Conservation (phyloP, 2,888 invertebrate genomes). For the Drosophila fulvimacula region DNA sequence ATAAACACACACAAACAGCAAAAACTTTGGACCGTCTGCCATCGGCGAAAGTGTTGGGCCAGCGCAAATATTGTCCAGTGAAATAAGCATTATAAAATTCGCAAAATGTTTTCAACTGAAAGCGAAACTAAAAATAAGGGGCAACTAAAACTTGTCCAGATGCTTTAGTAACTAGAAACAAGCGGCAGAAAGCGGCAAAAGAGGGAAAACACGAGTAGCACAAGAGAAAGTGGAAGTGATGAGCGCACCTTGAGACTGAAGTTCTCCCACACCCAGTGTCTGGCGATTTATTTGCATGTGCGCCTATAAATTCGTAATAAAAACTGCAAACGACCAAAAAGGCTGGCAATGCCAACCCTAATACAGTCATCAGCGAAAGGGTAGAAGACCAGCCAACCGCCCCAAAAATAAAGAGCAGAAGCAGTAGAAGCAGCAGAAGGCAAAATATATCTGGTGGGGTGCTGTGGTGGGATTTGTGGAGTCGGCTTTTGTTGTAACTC, state of each 20-base stretch:
- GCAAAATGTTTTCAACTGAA: constrained; percentile 63
- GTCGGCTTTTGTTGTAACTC: constrained; percentile 77
- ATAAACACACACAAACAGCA: constrained; percentile 65
- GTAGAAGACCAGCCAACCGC: constrained; percentile 40
- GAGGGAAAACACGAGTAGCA: not conserved
- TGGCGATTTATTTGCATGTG: constrained; percentile 80
- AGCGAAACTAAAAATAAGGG: constrained; percentile 51
- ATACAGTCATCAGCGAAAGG: constrained; percentile 77
- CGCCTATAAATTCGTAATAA: constrained; percentile 83
- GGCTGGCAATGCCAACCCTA: constrained; percentile 63
- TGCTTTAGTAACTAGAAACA: constrained; percentile 20
- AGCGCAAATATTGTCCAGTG: constrained; percentile 62
- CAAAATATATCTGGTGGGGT: constrained; percentile 1
- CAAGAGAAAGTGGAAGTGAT: constrained; percentile 27
- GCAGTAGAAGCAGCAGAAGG: not conserved
- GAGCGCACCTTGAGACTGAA: constrained; percentile 52
- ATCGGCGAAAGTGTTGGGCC: constrained; percentile 67
- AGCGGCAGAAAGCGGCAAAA: not conserved
- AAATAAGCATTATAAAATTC: constrained; percentile 78
- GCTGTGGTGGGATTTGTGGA: constrained; percentile 17
- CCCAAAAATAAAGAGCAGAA: constrained; percentile 6
- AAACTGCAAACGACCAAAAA: constrained; percentile 78
- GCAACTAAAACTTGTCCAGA: constrained; percentile 43
- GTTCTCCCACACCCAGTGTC: not conserved
- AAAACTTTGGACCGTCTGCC: constrained; percentile 46